phyloP scores from a whole-genome alignment of 2,113 vertebrate species.

The Candoia aspera region DNA sequence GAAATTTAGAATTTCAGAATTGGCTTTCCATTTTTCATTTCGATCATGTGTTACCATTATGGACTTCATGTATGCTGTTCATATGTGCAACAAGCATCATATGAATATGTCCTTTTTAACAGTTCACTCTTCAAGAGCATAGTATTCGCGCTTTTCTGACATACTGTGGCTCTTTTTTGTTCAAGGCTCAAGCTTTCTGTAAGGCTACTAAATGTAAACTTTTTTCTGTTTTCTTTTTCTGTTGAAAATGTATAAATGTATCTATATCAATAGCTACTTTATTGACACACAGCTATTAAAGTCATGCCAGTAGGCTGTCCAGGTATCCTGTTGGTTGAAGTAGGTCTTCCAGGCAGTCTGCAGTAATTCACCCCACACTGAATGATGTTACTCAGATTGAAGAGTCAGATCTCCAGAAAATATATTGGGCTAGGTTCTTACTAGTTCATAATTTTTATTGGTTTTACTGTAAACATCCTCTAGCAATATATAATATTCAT shows the following conservation, averaged over 20 bases:
- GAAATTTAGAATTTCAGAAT: slow-evolving; percentile 7
- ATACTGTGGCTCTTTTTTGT: not conserved
- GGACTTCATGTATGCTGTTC: not conserved
- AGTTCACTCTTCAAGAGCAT: rapidly evolving
- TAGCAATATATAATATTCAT: not conserved
- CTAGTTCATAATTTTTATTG: not conserved
- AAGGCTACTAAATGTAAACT: slow-evolving; percentile 15
- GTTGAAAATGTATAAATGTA: not conserved
- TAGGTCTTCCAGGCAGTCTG: not conserved
- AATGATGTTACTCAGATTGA: not conserved
- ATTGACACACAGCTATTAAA: not conserved
- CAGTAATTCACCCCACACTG: not conserved
- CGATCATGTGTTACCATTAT: not conserved
- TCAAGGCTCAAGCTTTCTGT: not conserved
- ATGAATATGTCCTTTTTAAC: slow-evolving; percentile 12
- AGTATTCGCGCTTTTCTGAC: not conserved
- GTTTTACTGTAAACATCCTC: not conserved
- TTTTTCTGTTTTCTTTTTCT: not conserved
- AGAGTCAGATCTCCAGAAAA: not conserved
- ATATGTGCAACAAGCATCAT: not conserved
- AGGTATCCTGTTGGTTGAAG: not conserved
- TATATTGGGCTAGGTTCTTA: not conserved
- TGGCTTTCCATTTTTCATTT: not conserved
- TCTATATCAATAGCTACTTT: not conserved
- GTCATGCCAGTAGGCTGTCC: not conserved